Conservation (phyloP, 2,797 vertebrate species). For the Tinamus major region DNA sequence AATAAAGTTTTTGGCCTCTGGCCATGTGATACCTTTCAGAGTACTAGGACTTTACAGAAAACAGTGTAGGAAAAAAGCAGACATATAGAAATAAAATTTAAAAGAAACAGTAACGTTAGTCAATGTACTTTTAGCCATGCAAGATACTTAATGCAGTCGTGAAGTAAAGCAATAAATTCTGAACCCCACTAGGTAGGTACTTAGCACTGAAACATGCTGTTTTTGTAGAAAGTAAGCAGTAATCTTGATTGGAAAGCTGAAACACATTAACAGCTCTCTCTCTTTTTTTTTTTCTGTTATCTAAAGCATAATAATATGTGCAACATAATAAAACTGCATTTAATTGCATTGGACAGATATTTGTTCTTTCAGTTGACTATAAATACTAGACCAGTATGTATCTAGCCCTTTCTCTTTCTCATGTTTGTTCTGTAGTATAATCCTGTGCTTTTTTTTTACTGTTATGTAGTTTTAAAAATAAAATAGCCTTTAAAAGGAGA, state of each 20-base stretch:
- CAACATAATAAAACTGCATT: not conserved
- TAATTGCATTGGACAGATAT: not conserved
- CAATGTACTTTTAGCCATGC: constrained; percentile 19
- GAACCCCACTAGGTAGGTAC: not conserved
- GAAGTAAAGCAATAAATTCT: not conserved
- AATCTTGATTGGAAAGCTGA: not conserved
- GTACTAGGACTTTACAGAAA: not conserved
- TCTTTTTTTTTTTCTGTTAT: constrained; percentile 10
- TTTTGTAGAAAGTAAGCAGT: not conserved
- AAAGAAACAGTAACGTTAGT: constrained; percentile 23
- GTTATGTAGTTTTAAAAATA: not conserved
- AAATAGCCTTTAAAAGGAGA: not conserved
- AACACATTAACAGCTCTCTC: not conserved
- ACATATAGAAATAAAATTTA: constrained; percentile 46
- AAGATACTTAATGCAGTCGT: not conserved
- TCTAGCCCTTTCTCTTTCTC: not conserved
- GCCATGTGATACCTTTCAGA: constrained; percentile 55
- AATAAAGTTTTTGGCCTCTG: constrained; percentile 45
- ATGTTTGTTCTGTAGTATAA: not conserved
- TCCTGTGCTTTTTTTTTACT: not conserved
- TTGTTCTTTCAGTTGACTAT: not conserved
- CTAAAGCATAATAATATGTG: not conserved
- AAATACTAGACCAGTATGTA: not conserved
- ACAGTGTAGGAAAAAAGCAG: constrained; percentile 20
- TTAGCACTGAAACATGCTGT: not conserved